A percentile compares a stretch with the other conserved stretches of the same genome.
Conservation (phyloP, 1,140 invertebrate genomes). For the Sesamia nonagrioides region DNA sequence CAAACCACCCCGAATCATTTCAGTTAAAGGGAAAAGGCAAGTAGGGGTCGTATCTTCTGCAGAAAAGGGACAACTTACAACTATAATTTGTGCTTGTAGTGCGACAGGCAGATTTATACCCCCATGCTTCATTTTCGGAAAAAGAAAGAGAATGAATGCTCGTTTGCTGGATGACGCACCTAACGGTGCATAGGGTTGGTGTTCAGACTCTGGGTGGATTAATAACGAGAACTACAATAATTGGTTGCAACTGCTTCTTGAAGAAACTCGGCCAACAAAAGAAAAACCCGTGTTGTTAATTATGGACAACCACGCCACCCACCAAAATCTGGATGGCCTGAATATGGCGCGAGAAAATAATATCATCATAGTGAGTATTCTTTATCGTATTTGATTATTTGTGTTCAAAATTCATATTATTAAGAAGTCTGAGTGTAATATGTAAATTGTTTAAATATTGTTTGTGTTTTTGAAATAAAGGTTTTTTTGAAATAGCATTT, state of each 20-base stretch:
- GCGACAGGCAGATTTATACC: background rate
- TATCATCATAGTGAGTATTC: slow-evolving; percentile 31
- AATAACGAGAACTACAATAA: background rate
- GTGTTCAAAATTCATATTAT: no score
- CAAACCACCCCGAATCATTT: background rate
- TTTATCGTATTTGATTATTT: no score
- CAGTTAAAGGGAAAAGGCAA: slow-evolving; percentile 16
- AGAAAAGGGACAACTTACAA: slow-evolving; percentile 2
- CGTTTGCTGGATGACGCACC: slow-evolving; percentile 1
- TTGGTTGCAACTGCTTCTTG: slow-evolving; percentile 1
- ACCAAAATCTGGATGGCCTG: slow-evolving; percentile 43
- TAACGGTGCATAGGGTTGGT: slow-evolving; percentile 2
- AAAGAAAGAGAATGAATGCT: slow-evolving; percentile 15
- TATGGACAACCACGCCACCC: slow-evolving; percentile 57
- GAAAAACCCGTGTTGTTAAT: slow-evolving; percentile 51
- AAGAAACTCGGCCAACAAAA: background rate
- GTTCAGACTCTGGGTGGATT: slow-evolving; percentile 5
- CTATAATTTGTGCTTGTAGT: slow-evolving; percentile 16
- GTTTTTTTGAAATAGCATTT: no score
- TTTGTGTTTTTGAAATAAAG: no score
- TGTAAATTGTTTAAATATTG: no score
- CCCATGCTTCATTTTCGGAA: background rate
- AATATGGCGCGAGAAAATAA: slow-evolving; percentile 60
- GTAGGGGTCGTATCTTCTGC: background rate
- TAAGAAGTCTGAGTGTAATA: no score